Conservation (phyloP, 2,797 vertebrate species). For the Hylomyscus alleni region DNA sequence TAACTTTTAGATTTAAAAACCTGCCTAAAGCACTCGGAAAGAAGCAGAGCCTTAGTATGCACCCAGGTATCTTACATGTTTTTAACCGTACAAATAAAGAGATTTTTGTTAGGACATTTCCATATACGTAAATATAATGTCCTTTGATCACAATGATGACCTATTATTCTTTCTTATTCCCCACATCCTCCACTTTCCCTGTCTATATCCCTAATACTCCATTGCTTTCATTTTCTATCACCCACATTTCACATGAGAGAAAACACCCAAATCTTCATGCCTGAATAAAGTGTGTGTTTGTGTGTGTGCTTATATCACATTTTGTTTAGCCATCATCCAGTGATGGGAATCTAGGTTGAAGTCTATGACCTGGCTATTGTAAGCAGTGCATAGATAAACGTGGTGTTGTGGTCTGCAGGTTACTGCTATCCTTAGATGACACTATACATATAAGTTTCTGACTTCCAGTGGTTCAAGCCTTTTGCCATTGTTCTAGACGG, state of each 20-base stretch:
- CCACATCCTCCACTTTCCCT: not conserved
- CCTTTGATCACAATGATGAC: not conserved
- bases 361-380: not conserved
- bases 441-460: not conserved
- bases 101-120: not conserved
- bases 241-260: not conserved
- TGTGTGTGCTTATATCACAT: not conserved
- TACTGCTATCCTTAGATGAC: not conserved
- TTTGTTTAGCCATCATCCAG: not conserved
- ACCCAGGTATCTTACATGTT: not conserved
- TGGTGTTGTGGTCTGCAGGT: not conserved
- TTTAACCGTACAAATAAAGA: not conserved
- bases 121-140: not conserved
- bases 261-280: not conserved
- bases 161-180: not conserved
- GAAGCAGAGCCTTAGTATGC: not conserved
- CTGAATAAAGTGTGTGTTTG: not conserved
- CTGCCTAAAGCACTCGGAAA: constrained; percentile 38
- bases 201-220: not conserved
- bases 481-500: not conserved
- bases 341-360: not conserved
- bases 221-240: not conserved
- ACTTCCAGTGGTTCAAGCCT: not conserved
- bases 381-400: not conserved
- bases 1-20: constrained; percentile 32